phyloP scores from a whole-genome alignment of 2,113 vertebrate species.

The Vireo altiloquus region DNA sequence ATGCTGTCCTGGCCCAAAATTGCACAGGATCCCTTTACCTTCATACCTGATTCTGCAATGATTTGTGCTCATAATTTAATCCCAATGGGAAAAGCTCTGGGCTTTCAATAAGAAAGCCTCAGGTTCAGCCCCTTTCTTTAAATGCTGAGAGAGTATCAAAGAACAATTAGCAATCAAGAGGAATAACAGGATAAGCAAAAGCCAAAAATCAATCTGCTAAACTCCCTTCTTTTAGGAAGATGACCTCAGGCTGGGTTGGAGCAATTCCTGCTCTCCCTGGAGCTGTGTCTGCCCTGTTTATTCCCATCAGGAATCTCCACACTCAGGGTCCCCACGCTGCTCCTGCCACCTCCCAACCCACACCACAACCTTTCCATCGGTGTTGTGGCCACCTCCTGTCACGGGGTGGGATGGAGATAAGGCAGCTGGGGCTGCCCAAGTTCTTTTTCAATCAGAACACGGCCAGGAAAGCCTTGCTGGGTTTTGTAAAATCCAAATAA shows the following conservation, averaged over 20 bases:
- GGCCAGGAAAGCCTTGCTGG: not conserved
- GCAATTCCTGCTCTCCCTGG: not conserved
- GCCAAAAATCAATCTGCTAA: slow-evolving; percentile 6
- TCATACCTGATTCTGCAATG: not conserved
- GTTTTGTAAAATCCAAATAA: not conserved
- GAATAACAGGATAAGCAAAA: not conserved
- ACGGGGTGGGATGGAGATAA: rapidly evolving
- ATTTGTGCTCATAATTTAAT: not conserved
- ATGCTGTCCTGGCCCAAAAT: not conserved
- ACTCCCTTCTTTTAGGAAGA: not conserved
- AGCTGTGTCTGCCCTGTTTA: slow-evolving; percentile 3
- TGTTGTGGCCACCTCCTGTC: not conserved
- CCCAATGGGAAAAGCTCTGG: not conserved
- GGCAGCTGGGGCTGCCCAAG: not conserved
- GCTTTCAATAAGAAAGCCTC: not conserved
- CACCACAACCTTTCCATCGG: rapidly evolving
- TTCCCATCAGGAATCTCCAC: not conserved
- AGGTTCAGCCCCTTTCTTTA: not conserved
- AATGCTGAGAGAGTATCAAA: not conserved
- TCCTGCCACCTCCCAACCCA: not conserved
- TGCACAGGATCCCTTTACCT: not conserved
- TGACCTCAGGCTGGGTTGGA: not conserved
- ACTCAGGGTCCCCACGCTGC: too few species aligned
- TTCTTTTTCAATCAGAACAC: rapidly evolving
- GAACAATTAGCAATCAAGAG: slow-evolving; percentile 18